Base-by-base conservation (phyloP, 2,888 invertebrate genomes). In the Creontiades dilutus region DNA sequence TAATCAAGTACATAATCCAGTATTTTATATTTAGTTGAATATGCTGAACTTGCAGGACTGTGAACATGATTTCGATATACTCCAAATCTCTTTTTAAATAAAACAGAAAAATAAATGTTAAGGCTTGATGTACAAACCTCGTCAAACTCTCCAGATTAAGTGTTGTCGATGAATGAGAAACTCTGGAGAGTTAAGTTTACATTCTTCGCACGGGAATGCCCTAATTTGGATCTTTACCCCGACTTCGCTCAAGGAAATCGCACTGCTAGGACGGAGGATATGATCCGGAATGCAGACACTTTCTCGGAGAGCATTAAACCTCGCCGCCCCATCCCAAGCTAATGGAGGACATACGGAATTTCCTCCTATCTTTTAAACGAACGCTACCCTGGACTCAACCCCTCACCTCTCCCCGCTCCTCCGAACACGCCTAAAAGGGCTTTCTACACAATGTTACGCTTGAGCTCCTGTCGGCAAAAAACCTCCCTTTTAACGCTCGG, bases 221-320 rank as follows among this genome's bases (percentile, higher is more conserved):
- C 47, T 78, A 78, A 78, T 78, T 78, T 46, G 78, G 37, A 37
- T 78, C 78, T 46, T 78, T 28, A n/a, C n/a, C 47, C 46, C 46
- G 78, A 78, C n/a, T 78, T 13, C 16, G 78, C 13, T 78, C 78
- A 78, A 47, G 78, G 37, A 47, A 78, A 78, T 78, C 78, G 78
- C 16, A 78, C n/a, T 16, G 78, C 37, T 78, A 78, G 78, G 78
- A 16, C 78, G 28, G 78, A 37, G 78, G 78, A 78, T 78, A 78
- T 78, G 78, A 78, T 78, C 78, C 78, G 78, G 78, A 78, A 78
- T 78, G 78, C 78, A 78, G 78, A 46, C 78, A 78, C 78, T 78
- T 78, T 16, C 78, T 78, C 46, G 78, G 78, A 28, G 46, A 78
- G 78, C 78, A 78, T 78, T 78, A 78, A 78, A 46, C 78, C 78